Percentiles rank a stretch among this genome's conserved stretches.
Conservation (phyloP, 2,113 vertebrate species). For the Gavialis gangeticus region DNA sequence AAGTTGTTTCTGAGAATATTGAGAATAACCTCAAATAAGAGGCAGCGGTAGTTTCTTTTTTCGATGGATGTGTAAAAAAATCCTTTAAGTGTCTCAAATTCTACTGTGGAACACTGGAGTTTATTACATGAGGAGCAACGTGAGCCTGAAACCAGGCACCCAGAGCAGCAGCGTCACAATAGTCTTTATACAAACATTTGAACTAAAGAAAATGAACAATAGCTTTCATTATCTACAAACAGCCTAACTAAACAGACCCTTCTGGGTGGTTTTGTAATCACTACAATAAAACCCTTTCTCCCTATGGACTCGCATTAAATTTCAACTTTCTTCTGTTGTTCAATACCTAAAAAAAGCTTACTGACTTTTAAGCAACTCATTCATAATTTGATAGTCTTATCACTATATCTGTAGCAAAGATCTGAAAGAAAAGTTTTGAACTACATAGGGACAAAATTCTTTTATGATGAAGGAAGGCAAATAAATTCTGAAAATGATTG, state of each 20-base stretch:
- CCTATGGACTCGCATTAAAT: neutral
- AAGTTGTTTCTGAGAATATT: neutral
- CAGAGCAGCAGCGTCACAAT: neutral
- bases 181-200: neutral
- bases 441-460: neutral
- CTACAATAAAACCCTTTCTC: neutral
- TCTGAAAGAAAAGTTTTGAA: neutral
- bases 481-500: neutral
- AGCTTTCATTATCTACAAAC: neutral
- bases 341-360: neutral
- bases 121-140: neutral
- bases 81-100: neutral
- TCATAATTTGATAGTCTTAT: neutral
- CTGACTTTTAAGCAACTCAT: neutral
- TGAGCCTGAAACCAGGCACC: neutral
- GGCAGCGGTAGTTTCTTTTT: fast-evolving
- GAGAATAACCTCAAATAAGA: neutral
- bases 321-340: neutral
- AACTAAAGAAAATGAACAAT: neutral
- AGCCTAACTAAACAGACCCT: neutral
- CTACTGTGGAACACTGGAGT: neutral
- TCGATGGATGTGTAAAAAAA: fast-evolving
- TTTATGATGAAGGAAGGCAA: neutral
- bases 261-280: neutral
- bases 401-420: neutral